Percentiles rank a stretch among this genome's conserved stretches.
These are phyloP conservation scores for Rhabditoides inermis DNA, from an alignment of 2,888 invertebrate genomes.

Conservation along the genomic window DNA sequence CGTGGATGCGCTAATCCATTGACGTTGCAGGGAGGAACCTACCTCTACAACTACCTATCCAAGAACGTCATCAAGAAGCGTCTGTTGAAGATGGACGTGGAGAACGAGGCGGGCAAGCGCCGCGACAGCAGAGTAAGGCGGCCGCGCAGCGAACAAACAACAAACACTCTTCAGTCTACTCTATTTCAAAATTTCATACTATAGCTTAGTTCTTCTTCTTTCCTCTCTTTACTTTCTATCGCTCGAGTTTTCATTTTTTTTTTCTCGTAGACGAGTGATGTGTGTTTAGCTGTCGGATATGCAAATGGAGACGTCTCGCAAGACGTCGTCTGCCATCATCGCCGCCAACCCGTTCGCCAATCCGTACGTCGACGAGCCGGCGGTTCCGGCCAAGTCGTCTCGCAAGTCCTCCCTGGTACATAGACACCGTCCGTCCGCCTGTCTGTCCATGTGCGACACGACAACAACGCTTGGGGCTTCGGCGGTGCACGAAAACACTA, in stretches of 20 bases:
- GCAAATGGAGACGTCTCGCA: too few species aligned
- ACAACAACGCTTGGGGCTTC: too few species aligned
- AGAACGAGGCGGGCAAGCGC: background rate
- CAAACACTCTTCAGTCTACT: background rate
- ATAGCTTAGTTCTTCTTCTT: too few species aligned
- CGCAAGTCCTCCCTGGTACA: too few species aligned
- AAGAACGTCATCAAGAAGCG: constrained; percentile 39
- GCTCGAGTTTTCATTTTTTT: background rate
- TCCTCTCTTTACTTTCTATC: background rate
- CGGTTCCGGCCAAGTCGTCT: too few species aligned
- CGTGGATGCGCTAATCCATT: background rate
- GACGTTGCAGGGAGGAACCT: constrained; percentile 37
- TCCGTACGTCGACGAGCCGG: constrained; percentile 25
- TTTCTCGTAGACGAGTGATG: too few species aligned
- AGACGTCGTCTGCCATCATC: too few species aligned
- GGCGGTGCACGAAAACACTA: too few species aligned
- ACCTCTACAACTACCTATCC: constrained; percentile 35
- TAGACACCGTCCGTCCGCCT: too few species aligned
- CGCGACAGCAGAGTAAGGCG: constrained; percentile 1
- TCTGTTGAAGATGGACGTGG: background rate
- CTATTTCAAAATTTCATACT: too few species aligned
- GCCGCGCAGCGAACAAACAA: background rate
- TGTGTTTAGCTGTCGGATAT: too few species aligned
- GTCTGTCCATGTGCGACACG: too few species aligned
- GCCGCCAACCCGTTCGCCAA: constrained; percentile 38